Evolutionary conservation across 2,888 invertebrate genomes (phyloP).

Genomic region (Rhogogaster chlorosoma): DNA sequence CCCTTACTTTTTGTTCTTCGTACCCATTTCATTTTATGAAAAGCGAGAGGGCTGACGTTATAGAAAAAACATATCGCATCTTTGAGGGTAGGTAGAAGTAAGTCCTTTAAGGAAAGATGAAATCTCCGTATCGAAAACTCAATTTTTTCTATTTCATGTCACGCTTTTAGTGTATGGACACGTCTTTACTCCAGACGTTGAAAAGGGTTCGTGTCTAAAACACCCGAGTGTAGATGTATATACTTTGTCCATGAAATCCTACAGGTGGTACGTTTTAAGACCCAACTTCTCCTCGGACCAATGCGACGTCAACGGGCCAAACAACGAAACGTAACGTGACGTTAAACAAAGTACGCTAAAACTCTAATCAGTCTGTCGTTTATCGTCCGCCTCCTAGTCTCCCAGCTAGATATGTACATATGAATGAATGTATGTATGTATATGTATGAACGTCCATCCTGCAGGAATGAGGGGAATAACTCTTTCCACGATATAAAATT

Average conservation of each 20-base stretch:
- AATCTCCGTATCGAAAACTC: background rate
- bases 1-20: background rate
- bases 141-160: background rate
- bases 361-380: conserved; percentile 13
- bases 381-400: background rate
- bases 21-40: background rate
- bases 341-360: conserved; percentile 6
- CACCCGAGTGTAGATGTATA: background rate
- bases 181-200: background rate
- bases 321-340: background rate
- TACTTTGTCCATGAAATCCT: conserved; percentile 39
- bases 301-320: background rate
- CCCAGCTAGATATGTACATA: background rate
- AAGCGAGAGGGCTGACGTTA: background rate
- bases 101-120: background rate
- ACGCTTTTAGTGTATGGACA: background rate
- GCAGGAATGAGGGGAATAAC: background rate
- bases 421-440: background rate
- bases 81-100: background rate
- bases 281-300: conserved; percentile 37
- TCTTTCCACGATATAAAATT: background rate
- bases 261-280: conserved; percentile 47
- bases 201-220: conserved; percentile 31
- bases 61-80: background rate
- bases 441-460: background rate